These are phyloP conservation scores for Thymelicus acteon DNA, from an alignment of 2,888 invertebrate species.

Conservation along the genomic window DNA sequence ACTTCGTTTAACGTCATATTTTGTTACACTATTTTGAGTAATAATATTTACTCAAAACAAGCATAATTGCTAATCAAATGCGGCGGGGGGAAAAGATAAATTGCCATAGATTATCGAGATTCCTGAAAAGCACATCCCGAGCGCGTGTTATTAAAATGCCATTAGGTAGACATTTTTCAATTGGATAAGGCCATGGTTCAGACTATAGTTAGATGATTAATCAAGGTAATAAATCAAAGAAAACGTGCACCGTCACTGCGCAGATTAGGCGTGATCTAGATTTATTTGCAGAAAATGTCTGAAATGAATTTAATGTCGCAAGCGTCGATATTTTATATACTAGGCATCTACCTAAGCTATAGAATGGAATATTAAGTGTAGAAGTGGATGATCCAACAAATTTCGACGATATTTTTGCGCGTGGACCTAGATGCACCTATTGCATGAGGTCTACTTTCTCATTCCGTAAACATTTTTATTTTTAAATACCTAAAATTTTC, in stretches of 20 bases:
- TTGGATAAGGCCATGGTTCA: constrained; percentile 18
- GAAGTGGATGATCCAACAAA: no score
- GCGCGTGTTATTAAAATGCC: constrained; percentile 37
- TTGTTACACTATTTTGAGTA: not conserved
- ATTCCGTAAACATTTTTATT: no score
- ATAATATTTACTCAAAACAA: not conserved
- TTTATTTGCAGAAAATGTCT: not conserved
- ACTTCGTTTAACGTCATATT: not conserved
- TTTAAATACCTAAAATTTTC: no score
- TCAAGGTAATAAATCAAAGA: constrained; percentile 36
- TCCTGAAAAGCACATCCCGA: constrained; percentile 24
- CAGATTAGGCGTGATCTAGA: not conserved
- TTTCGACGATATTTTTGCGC: no score
- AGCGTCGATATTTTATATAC: no score
- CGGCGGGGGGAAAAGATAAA: constrained; percentile 16
- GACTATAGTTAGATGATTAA: constrained; percentile 37
- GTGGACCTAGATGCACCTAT: no score
- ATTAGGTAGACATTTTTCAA: constrained; percentile 40
- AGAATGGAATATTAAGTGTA: no score
- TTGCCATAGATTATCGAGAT: constrained; percentile 18
- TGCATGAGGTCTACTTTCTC: no score
- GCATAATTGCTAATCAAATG: constrained; percentile 17
- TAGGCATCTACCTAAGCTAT: no score
- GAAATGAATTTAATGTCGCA: no score
- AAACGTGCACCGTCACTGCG: constrained; percentile 10